These are phyloP conservation scores for Synergus laeviventris DNA, from an alignment of 2,888 invertebrate species.

Conservation along the genomic window DNA sequence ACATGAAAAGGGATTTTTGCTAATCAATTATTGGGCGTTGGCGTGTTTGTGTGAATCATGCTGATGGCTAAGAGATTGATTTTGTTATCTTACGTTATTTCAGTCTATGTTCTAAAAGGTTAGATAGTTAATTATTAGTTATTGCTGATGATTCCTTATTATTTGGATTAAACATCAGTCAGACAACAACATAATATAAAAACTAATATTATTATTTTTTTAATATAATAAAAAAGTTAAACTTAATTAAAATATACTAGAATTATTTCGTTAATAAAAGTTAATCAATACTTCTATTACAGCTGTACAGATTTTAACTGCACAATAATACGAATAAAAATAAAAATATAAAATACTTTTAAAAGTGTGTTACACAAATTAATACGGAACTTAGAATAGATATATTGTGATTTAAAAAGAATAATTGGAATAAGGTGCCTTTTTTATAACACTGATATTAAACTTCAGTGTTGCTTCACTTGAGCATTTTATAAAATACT, in stretches of 20 bases:
- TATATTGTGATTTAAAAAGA: neutral
- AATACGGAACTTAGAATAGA: neutral
- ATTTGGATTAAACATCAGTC: neutral
- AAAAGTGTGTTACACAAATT: neutral
- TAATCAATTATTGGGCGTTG: neutral
- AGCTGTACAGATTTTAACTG: neutral
- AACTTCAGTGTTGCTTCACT: neutral
- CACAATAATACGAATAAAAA: neutral
- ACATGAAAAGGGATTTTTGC: neutral
- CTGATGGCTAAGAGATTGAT: neutral
- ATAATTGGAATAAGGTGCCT: neutral
- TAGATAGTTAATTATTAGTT: neutral
- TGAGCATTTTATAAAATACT: neutral
- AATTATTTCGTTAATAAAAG: neutral
- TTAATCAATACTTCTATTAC: neutral
- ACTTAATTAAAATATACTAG: neutral
- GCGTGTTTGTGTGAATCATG: neutral
- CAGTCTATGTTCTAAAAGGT: neutral
- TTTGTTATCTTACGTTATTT: neutral
- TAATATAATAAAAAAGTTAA: neutral
- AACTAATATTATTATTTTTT: neutral
- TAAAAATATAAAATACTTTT: neutral
- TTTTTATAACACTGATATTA: neutral
- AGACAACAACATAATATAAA: neutral
- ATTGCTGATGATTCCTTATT: neutral